Evolutionary conservation across 2,113 vertebrate species (phyloP).

Genomic region (Catharus bicknelli): DNA sequence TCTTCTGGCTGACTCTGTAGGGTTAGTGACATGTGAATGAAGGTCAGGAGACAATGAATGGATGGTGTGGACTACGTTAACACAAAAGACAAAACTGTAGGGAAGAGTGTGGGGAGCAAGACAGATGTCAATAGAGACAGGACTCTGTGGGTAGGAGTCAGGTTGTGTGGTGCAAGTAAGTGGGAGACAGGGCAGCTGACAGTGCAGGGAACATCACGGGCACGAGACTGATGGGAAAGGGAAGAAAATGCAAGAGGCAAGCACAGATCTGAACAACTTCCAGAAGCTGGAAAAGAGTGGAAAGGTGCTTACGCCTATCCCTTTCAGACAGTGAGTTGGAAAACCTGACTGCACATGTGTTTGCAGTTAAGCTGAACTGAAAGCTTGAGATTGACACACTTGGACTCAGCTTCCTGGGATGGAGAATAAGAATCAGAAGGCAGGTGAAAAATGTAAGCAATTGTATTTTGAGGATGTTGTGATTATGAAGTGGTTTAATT

Average conservation of each 20-base stretch:
- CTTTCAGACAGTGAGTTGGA: not conserved
- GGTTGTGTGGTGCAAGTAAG: not conserved
- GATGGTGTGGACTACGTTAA: not conserved
- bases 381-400: not conserved
- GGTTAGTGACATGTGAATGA: not conserved
- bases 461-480: not conserved
- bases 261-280: not conserved
- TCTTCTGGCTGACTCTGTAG: not conserved
- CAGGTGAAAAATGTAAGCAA: not conserved
- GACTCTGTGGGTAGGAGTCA: not conserved
- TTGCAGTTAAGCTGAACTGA: not conserved
- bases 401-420: not conserved
- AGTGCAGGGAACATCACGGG: rapidly evolving
- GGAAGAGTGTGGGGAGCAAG: rapidly evolving
- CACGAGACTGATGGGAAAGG: not conserved
- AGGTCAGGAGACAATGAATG: not conserved
- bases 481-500: not conserved
- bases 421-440: not conserved
- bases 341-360: not conserved
- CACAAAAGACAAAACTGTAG: not conserved
- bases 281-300: not conserved
- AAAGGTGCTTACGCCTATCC: not conserved
- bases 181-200: not conserved
- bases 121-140: not conserved
- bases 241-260: not conserved